A percentile compares a stretch with the other conserved stretches of the same genome.
phyloP scores from a whole-genome alignment of 2,797 vertebrate species.

The Myotis myotis region DNA sequence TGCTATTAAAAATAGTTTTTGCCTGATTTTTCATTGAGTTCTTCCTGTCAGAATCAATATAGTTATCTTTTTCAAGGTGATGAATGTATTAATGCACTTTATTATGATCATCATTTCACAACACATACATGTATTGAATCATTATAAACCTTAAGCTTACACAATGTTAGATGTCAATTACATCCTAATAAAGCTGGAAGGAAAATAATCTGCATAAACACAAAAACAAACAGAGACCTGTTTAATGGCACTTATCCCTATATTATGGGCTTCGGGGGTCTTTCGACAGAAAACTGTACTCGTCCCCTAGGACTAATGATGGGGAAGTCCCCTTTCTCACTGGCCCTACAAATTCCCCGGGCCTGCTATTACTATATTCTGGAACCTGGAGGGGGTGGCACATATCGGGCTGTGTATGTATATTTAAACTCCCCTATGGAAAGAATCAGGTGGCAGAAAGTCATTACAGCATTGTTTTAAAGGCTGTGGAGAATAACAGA shows the following conservation, averaged over 20 bases:
- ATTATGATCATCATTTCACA: background rate
- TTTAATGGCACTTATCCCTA: background rate
- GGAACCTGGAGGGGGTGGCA: background rate
- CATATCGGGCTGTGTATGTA: background rate
- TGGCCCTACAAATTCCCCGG: background rate
- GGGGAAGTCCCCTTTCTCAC: background rate
- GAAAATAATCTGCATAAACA: background rate
- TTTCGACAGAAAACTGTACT: background rate
- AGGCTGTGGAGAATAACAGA: background rate
- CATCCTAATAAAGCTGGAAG: background rate
- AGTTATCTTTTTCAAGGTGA: background rate
- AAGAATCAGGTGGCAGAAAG: background rate
- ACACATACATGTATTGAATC: background rate
- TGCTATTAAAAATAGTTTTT: background rate
- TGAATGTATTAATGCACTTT: background rate
- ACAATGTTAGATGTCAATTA: background rate
- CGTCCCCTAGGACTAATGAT: background rate
- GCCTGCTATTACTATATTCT: background rate
- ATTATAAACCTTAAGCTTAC: background rate
- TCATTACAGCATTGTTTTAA: background rate
- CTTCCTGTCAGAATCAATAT: background rate
- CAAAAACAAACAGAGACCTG: background rate
- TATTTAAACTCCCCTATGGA: background rate
- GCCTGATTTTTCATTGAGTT: background rate
- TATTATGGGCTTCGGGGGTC: background rate